phyloP scores from a whole-genome alignment of 2,888 invertebrate species.

The Odontocolon sp. region DNA sequence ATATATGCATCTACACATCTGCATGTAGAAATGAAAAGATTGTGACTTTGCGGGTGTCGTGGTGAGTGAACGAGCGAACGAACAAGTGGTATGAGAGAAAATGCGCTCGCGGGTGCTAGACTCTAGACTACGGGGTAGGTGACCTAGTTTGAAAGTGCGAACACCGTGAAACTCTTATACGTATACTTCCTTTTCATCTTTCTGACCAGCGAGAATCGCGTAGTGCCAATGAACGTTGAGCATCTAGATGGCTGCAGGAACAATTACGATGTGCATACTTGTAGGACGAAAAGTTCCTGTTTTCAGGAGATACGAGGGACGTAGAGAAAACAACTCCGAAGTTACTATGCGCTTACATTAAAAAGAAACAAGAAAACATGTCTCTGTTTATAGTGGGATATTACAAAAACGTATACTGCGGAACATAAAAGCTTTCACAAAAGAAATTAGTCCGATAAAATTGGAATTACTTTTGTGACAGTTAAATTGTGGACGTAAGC shows the following conservation, averaged over 20 bases:
- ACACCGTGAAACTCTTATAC: slow-evolving; percentile 52
- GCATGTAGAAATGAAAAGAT: slow-evolving; percentile 49
- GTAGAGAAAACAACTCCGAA: slow-evolving; percentile 17
- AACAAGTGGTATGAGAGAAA: slow-evolving; percentile 15
- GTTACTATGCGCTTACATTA: slow-evolving; percentile 1
- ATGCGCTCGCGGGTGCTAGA: slow-evolving; percentile 20
- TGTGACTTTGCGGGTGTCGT: slow-evolving; percentile 18
- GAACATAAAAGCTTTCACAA: background rate
- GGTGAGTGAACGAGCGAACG: slow-evolving; percentile 7
- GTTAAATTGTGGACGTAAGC: too few species aligned
- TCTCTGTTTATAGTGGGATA: background rate
- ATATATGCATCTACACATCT: background rate
- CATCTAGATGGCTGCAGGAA: slow-evolving; percentile 3
- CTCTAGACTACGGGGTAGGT: slow-evolving; percentile 41
- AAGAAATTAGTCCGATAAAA: too few species aligned
- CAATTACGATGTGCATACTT: slow-evolving; percentile 9
- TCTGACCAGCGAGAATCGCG: slow-evolving; percentile 3
- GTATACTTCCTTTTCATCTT: slow-evolving; percentile 15
- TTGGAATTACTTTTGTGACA: too few species aligned
- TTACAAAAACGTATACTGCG: too few species aligned
- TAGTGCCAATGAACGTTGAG: slow-evolving; percentile 29
- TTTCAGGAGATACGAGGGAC: background rate
- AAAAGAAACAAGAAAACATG: slow-evolving; percentile 3
- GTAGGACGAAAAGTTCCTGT: background rate
- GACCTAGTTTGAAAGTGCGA: slow-evolving; percentile 54